Percentiles rank a stretch among this genome's conserved stretches.
Evolutionary conservation across 2,888 invertebrate genomes (phyloP).

Genomic region (Nebria salina): DNA sequence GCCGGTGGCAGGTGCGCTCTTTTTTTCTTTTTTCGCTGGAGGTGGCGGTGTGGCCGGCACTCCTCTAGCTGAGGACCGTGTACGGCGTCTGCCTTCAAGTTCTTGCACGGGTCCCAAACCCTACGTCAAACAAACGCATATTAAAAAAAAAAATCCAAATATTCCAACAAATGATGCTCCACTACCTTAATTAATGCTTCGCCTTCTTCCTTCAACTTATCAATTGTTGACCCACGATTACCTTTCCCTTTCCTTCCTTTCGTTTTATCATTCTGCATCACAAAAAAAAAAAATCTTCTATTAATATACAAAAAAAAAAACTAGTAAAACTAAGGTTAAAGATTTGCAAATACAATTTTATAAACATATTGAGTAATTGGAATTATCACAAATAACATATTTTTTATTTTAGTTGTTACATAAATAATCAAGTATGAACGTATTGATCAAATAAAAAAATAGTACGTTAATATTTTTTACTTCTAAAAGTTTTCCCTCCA

Average conservation of each 20-base stretch:
- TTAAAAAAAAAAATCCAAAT: not conserved
- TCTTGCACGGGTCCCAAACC: slow-evolving; percentile 63
- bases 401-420: not conserved
- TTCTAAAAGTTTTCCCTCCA: slow-evolving; percentile 60
- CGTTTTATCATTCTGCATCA: slow-evolving; percentile 60
- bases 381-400: not conserved
- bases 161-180: not conserved
- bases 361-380: not conserved
- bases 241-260: slow-evolving; percentile 65
- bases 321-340: not conserved
- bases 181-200: slow-evolving; percentile 65
- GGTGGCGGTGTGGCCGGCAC: slow-evolving; percentile 66
- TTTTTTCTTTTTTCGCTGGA: slow-evolving; percentile 65
- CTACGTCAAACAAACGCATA: slow-evolving; percentile 54
- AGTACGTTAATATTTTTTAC: not conserved
- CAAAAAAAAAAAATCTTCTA: not conserved
- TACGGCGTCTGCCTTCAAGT: slow-evolving; percentile 67
- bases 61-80: slow-evolving; percentile 68
- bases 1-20: slow-evolving; percentile 58
- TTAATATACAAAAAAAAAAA: slow-evolving; percentile 3
- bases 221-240: slow-evolving; percentile 62
- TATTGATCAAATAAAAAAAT: not conserved
- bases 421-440: not conserved
- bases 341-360: too few relatives aligned
- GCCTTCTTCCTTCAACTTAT: slow-evolving; percentile 65